phyloP scores from a whole-genome alignment of 2,113 vertebrate species.

The Sardina pilchardus region DNA sequence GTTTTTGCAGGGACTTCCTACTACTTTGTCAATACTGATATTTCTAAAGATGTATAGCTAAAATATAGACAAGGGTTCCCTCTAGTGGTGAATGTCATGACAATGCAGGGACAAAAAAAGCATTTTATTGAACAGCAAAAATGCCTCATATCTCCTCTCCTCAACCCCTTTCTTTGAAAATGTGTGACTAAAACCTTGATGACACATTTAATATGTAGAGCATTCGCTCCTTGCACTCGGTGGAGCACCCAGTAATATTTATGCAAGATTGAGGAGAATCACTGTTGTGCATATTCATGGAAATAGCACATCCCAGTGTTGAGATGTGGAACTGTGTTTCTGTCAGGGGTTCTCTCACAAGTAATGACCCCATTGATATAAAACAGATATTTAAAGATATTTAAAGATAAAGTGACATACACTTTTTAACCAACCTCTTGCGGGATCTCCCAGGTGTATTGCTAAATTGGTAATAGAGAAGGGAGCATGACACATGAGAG shows the following conservation, averaged over 20 bases:
- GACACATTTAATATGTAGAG: background rate
- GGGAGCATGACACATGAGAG: too few relatives aligned
- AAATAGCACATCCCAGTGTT: background rate
- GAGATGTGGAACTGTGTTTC: background rate
- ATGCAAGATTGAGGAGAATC: background rate
- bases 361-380: too few relatives aligned
- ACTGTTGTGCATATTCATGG: background rate
- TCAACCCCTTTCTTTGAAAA: background rate
- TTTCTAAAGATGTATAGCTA: background rate
- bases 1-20: background rate
- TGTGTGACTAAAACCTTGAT: background rate
- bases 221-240: background rate
- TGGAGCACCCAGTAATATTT: background rate
- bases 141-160: background rate
- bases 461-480: too few relatives aligned
- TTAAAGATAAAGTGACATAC: too few relatives aligned
- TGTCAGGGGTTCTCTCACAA: too few relatives aligned
- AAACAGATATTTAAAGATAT: too few relatives aligned
- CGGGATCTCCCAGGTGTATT: too few relatives aligned
- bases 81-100: slow-evolving; percentile 26
- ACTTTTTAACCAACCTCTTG: too few relatives aligned
- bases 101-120: slow-evolving; percentile 17
- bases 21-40: background rate
- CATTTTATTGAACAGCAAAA: slow-evolving; percentile 19
- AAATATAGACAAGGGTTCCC: slow-evolving; percentile 2